phyloP scores from a whole-genome alignment of 2,797 vertebrate genomes.

The Micrastur ruficollis region DNA sequence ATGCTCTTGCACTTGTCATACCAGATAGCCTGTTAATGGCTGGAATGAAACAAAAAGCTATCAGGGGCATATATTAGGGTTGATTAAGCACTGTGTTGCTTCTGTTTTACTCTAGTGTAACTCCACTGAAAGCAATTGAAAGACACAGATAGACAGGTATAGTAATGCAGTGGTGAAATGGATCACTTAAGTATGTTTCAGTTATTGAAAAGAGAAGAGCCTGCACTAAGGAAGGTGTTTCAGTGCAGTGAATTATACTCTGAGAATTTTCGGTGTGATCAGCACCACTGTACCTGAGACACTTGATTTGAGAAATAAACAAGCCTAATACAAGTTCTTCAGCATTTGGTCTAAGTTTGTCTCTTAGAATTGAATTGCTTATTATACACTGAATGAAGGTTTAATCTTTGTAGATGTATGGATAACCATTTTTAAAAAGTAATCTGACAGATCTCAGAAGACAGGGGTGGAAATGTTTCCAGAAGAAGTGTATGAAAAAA shows the following conservation, averaged over 20 bases:
- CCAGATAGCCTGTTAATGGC: constrained; percentile 61
- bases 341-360: background rate
- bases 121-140: background rate
- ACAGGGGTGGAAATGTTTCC: background rate
- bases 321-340: background rate
- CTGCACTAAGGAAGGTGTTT: background rate
- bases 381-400: background rate
- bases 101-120: background rate
- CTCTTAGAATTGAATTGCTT: background rate
- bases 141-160: background rate
- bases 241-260: constrained; percentile 15
- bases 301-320: background rate
- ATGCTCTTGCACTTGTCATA: constrained; percentile 62
- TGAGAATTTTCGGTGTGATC: background rate
- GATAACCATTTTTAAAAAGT: background rate
- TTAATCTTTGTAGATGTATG: background rate
- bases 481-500: background rate
- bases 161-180: background rate
- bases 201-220: background rate
- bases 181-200: background rate
- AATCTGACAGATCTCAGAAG: background rate
- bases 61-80: constrained; percentile 5
- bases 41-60: constrained; percentile 61
- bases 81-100: constrained; percentile 3
- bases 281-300: background rate